A percentile compares a stretch with the other conserved stretches of the same genome.
phyloP scores from a whole-genome alignment of 2,888 invertebrate species.

The Pediacus dermestoides region DNA sequence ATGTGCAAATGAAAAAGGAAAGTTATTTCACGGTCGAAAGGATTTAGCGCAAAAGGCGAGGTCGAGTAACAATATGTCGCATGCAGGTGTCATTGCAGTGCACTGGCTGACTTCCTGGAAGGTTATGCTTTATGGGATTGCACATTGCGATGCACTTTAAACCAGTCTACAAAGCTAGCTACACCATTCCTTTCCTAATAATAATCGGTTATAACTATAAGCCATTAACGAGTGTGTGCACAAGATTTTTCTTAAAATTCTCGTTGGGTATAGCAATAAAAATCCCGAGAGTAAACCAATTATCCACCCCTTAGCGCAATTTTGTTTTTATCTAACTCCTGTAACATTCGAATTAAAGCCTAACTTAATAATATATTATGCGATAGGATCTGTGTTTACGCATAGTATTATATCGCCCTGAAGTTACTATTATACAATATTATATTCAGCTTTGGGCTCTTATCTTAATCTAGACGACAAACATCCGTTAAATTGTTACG shows the following conservation, averaged over 20 bases:
- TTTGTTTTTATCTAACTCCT: no score
- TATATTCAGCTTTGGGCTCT: slow-evolving; percentile 29
- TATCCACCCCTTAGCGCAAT: no score
- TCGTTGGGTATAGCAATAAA: no score
- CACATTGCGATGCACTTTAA: not conserved
- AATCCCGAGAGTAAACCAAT: no score
- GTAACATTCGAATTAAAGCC: no score
- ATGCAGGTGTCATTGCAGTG: not conserved
- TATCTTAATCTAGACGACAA: slow-evolving; percentile 40
- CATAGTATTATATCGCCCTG: no score
- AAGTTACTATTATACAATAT: slow-evolving; percentile 32
- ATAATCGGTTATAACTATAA: no score
- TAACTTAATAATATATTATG: no score
- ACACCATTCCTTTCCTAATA: no score
- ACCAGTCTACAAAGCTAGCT: slow-evolving; percentile 1
- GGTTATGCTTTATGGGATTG: slow-evolving; percentile 2
- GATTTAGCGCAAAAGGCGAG: slow-evolving; percentile 10
- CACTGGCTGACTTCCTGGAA: slow-evolving; percentile 3
- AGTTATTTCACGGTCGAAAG: slow-evolving; percentile 23
- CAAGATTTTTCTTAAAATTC: no score
- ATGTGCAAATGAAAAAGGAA: slow-evolving; percentile 21
- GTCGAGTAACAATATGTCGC: slow-evolving; percentile 3
- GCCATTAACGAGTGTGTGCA: no score
- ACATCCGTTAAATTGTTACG: slow-evolving; percentile 42
- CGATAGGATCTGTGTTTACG: no score